These are phyloP conservation scores for Sebastes iracundus DNA, from an alignment of 2,797 vertebrate species.

Conservation along the genomic window DNA sequence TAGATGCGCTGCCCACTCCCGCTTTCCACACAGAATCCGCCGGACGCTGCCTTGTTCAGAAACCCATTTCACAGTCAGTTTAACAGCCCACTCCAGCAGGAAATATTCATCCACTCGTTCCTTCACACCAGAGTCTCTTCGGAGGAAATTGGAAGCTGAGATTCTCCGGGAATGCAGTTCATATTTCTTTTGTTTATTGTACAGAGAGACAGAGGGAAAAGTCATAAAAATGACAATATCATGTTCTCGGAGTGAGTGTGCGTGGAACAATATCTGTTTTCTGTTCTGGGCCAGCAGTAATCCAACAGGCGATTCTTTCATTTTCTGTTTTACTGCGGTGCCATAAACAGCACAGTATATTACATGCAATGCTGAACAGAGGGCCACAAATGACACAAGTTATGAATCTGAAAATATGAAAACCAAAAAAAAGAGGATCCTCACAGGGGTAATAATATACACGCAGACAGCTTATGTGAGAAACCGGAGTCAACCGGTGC, in stretches of 20 bases:
- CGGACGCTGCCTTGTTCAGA: constrained; percentile 34
- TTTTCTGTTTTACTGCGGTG: constrained; percentile 54
- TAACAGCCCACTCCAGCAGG: constrained; percentile 53
- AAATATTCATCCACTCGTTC: constrained; percentile 57
- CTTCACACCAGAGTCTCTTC: constrained; percentile 39
- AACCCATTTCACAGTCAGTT: constrained; percentile 75
- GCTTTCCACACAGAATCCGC: constrained; percentile 10
- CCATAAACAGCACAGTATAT: constrained; percentile 59
- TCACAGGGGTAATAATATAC: constrained; percentile 15
- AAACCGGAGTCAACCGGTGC: constrained; percentile 10
- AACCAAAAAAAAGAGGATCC: constrained; percentile 7
- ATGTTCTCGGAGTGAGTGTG: constrained; percentile 47
- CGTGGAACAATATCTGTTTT: constrained; percentile 59
- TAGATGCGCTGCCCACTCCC: constrained; percentile 38
- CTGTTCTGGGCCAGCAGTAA: constrained; percentile 52
- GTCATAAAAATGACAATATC: constrained; percentile 69
- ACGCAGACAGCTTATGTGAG: constrained; percentile 11
- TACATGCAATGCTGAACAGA: constrained; percentile 49
- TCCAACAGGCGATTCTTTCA: constrained; percentile 53
- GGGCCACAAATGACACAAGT: constrained; percentile 42
- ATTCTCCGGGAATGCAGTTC: constrained; percentile 57
- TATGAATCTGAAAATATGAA: constrained; percentile 49
- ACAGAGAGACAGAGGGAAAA: constrained; percentile 35
- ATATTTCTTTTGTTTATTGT: constrained; percentile 74
- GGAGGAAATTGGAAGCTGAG: constrained; percentile 52